Conservation (phyloP, 1,140 invertebrate species). For the Ostrea edulis region DNA sequence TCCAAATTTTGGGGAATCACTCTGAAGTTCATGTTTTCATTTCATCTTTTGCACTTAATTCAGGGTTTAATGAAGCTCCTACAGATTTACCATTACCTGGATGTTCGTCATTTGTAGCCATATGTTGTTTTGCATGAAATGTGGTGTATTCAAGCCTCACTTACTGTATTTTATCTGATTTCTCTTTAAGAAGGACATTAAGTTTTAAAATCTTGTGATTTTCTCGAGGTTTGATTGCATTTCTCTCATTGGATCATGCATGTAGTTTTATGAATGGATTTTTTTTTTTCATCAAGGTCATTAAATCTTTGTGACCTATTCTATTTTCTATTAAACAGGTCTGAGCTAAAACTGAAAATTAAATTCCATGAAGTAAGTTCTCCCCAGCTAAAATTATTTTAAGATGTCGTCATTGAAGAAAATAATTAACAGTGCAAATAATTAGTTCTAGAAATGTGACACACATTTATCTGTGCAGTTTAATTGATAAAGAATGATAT, state of each 20-base stretch:
- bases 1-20: too few relatives aligned
- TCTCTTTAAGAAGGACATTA: too few relatives aligned
- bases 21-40: too few relatives aligned
- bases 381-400: background rate
- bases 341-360: conserved; percentile 54
- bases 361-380: conserved; percentile 55
- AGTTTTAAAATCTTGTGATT: too few relatives aligned
- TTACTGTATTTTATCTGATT: too few relatives aligned
- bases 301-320: background rate
- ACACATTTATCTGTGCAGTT: background rate
- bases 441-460: background rate
- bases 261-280: too few relatives aligned
- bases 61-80: background rate
- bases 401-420: background rate
- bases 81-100: background rate
- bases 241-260: background rate
- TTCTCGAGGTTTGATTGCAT: background rate
- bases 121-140: too few relatives aligned
- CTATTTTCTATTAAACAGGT: conserved; percentile 53
- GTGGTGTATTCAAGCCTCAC: too few relatives aligned
- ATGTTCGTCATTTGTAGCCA: too few relatives aligned
- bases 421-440: background rate
- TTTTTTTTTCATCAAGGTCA: too few relatives aligned
- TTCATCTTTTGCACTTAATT: background rate
- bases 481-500: background rate